Evolutionary conservation across 2,113 vertebrate genomes (phyloP).

Genomic region (Ardeotis arabs): DNA sequence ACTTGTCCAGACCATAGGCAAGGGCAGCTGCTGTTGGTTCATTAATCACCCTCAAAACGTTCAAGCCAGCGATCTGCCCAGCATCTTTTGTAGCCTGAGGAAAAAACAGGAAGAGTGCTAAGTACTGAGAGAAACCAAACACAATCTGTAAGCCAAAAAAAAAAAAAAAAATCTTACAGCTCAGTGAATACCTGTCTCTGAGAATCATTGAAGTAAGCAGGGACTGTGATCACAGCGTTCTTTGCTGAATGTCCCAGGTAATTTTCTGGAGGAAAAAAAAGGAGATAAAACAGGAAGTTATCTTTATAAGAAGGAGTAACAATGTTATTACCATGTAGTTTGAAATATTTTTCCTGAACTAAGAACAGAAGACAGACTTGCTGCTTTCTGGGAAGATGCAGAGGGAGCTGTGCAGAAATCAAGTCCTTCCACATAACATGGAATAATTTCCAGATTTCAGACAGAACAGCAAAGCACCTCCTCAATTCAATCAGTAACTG

Average conservation of each 20-base stretch:
- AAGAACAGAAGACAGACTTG: not conserved
- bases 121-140: not conserved
- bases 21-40: conserved; percentile 97
- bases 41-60: conserved; percentile 97
- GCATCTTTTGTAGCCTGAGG: conserved; percentile 95
- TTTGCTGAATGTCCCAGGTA: conserved; percentile 92
- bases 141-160: not conserved
- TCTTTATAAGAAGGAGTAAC: not conserved
- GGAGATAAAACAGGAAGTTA: not conserved
- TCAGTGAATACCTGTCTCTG: conserved; percentile 90
- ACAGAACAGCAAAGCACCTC: not conserved
- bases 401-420: not conserved
- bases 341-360: not conserved
- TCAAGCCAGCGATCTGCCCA: conserved; percentile 93
- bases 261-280: conserved; percentile 80
- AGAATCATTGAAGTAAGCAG: conserved; percentile 98
- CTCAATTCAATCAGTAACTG: not conserved
- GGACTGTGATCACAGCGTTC: conserved; percentile 96
- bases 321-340: too few species aligned
- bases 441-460: not conserved
- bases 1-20: conserved; percentile 98
- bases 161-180: not conserved
- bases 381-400: not conserved
- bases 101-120: not conserved
- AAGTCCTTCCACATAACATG: not conserved